Evolutionary conservation across 2,113 vertebrate genomes (phyloP), one percentile per base, ranked within the genome.

Genomic region (Megalops atlanticus): DNA sequence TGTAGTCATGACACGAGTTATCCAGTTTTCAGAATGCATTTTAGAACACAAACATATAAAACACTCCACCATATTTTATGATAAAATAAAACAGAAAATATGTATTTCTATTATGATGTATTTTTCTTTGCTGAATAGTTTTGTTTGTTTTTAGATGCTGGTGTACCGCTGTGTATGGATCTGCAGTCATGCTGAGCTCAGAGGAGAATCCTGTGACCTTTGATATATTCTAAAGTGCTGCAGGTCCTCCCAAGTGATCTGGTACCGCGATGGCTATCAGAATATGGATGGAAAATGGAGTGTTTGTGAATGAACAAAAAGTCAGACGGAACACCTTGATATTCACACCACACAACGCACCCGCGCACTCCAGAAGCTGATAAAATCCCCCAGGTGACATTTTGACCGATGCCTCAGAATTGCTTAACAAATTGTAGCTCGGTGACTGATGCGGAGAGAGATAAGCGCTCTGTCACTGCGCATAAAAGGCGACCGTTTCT

Each of bases 341-440:
- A 74, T 43, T 41, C 39, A 74, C 39, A 43, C 24, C 16, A n/a
- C 73, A 74, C 18, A 12, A 6, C 11, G 24, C 40, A 74, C n/a
- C 8, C 39, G 2, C 11, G 14, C 18, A 45, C 39, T n/a, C 38
- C 8, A 0, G 24, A 39, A 74, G 21, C 21, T 74, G 73, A 74
- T 74, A 43, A 43, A 74, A 74, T 74, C 73, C 39, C 73, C 31
- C 21, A 74, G 39, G 73, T 74, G 73, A 74, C 73, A 45, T 43
- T 74, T 45, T 74, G 73, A 74, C 73, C 27, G 73, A 74, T 74
- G 73, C 40, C n/a, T 74, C n/a, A 12, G 40, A 74, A 43, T 43
- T 74, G 73, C 39, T 41, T 43, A 43, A 43, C 73, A 74, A 74
- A 74, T 74, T 74, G 73, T 74, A 41, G 16, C 73, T 74, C 41